Conservation (phyloP, 2,888 invertebrate species). For the Pheosia tremula region DNA sequence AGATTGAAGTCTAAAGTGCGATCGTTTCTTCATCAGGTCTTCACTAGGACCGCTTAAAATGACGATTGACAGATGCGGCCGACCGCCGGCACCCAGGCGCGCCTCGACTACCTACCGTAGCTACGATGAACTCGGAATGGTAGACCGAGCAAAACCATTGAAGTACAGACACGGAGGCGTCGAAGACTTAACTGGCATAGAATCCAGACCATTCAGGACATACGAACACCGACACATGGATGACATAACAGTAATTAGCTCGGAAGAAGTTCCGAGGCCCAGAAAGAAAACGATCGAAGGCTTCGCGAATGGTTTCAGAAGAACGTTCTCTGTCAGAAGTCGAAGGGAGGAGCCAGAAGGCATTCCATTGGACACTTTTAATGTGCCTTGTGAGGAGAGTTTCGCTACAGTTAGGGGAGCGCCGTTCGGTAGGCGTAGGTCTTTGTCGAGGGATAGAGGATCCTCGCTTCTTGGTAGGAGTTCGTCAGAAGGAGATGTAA, state of each 20-base stretch:
- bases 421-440: constrained; percentile 75
- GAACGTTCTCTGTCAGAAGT: constrained; percentile 75
- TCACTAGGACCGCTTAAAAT: constrained; percentile 56
- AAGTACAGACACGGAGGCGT: constrained; percentile 73
- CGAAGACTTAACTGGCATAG: constrained; percentile 73
- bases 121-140: constrained; percentile 74
- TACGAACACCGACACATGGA: constrained; percentile 68
- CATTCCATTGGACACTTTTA: constrained; percentile 75
- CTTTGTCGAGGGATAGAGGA: constrained; percentile 79
- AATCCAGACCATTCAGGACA: constrained; percentile 56
- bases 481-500: constrained; percentile 89
- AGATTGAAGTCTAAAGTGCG: constrained; percentile 41
- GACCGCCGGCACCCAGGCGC: constrained; percentile 73
- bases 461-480: constrained; percentile 85
- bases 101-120: constrained; percentile 77
- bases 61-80: constrained; percentile 76
- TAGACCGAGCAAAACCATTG: constrained; percentile 68
- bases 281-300: constrained; percentile 75
- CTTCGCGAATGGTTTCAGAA: constrained; percentile 71
- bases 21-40: constrained; percentile 70
- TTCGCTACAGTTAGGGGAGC: constrained; percentile 77
- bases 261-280: constrained; percentile 73
- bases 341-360: constrained; percentile 68
- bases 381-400: constrained; percentile 63
- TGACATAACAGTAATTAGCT: constrained; percentile 77